These are phyloP conservation scores for Iphiclides podalirius DNA, from an alignment of 2,888 invertebrate genomes.

Conservation along the genomic window DNA sequence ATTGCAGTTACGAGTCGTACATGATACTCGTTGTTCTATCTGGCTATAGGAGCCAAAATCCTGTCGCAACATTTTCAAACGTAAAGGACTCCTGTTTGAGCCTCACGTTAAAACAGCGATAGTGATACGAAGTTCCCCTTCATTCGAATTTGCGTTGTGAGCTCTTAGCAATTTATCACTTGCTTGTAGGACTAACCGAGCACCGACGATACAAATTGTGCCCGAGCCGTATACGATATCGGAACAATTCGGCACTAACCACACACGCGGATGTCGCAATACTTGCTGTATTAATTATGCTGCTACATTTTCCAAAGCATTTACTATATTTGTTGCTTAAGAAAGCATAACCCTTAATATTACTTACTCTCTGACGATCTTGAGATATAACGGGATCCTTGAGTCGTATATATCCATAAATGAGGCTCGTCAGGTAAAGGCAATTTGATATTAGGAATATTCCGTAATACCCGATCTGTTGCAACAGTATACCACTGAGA, in stretches of 20 bases:
- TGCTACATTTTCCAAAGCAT: too few species aligned
- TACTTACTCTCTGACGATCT: slow-evolving; percentile 68
- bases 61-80: slow-evolving; percentile 38
- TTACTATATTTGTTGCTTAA: too few species aligned
- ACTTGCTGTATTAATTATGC: not conserved
- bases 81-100: slow-evolving; percentile 60
- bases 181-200: slow-evolving; percentile 68
- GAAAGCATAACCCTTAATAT: too few species aligned
- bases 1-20: too few species aligned
- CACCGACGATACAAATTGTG: slow-evolving; percentile 29
- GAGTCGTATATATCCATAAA: slow-evolving; percentile 70
- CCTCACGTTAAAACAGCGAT: slow-evolving; percentile 69
- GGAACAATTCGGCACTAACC: slow-evolving; percentile 4
- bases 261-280: not conserved
- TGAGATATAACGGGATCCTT: slow-evolving; percentile 66
- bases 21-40: slow-evolving; percentile 1
- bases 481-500: slow-evolving; percentile 75
- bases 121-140: slow-evolving; percentile 70
- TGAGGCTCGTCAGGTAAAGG: slow-evolving; percentile 73
- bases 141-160: slow-evolving; percentile 71
- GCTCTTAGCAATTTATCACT: slow-evolving; percentile 75
- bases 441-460: slow-evolving; percentile 74
- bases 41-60: slow-evolving; percentile 12
- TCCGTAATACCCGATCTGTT: slow-evolving; percentile 73
- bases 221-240: slow-evolving; percentile 13